Percentiles rank a stretch among this genome's conserved stretches.
phyloP scores from a whole-genome alignment of 1,140 invertebrate species.

The Xylocopa sonorina region DNA sequence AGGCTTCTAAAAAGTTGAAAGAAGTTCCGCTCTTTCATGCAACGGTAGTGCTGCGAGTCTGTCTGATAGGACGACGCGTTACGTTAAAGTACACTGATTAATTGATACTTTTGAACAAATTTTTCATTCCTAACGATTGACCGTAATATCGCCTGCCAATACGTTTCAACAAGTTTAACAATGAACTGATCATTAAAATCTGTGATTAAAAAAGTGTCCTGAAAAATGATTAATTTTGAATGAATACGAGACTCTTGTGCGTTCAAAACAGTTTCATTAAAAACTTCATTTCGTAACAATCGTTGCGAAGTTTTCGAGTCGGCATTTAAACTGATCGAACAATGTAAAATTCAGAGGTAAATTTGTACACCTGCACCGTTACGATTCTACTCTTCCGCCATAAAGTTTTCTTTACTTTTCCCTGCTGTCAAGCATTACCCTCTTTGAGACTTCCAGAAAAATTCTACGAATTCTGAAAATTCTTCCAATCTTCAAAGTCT shows the following conservation, averaged over 20 bases:
- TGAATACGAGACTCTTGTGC: too few relatives aligned
- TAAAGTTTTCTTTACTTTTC: neutral
- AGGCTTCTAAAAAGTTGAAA: neutral
- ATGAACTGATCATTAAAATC: neutral
- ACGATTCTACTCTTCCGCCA: neutral
- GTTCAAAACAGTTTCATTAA: too few relatives aligned
- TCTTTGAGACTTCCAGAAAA: neutral
- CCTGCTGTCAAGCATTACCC: neutral
- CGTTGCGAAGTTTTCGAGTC: neutral
- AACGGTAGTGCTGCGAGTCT: neutral
- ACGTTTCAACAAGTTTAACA: too few relatives aligned
- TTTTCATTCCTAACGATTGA: too few relatives aligned
- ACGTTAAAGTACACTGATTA: neutral
- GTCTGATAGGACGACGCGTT: neutral
- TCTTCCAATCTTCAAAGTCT: neutral
- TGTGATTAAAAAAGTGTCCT: too few relatives aligned
- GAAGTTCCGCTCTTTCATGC: neutral
- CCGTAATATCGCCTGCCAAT: too few relatives aligned
- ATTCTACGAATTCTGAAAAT: neutral
- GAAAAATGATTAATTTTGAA: too few relatives aligned
- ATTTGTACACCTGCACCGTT: neutral
- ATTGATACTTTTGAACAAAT: neutral
- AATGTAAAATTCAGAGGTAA: neutral
- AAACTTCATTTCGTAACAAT: too few relatives aligned
- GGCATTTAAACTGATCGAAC: neutral